Conservation (phyloP, 2,113 vertebrate species). For the Onychostruthus taczanowskii region DNA sequence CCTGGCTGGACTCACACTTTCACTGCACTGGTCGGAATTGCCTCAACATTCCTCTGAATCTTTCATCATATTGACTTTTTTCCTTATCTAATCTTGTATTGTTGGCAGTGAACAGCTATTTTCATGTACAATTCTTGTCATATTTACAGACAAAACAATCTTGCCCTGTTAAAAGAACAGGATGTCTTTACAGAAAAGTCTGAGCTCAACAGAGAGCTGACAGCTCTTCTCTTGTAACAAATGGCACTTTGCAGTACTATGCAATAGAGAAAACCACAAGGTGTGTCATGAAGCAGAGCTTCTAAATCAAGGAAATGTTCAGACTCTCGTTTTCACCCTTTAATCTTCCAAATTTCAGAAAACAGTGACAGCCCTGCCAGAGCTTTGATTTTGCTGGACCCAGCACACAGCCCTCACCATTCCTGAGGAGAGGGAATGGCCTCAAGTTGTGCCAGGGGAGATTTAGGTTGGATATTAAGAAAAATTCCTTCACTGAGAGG, state of each 20-base stretch:
- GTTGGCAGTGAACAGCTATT: background rate
- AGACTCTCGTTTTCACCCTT: background rate
- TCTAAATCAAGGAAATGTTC: background rate
- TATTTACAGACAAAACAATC: slow-evolving; percentile 29
- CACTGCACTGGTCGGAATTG: background rate
- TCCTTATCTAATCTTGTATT: background rate
- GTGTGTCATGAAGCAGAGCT: background rate
- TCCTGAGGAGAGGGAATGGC: background rate
- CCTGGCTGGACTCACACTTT: background rate
- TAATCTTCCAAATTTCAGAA: background rate
- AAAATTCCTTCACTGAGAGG: background rate
- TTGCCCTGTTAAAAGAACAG: background rate
- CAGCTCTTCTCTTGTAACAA: background rate
- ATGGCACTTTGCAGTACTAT: background rate
- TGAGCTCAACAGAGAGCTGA: background rate
- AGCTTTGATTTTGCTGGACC: background rate
- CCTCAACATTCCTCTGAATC: background rate
- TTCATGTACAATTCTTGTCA: background rate
- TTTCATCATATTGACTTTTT: background rate
- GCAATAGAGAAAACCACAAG: background rate
- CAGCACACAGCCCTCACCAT: background rate
- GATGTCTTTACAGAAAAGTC: background rate
- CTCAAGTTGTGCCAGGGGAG: background rate
- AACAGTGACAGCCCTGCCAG: rapidly evolving
- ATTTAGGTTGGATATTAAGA: background rate